Base-by-base conservation (phyloP, 2,797 vertebrate species). In the Pseudocheirus occidentalis region DNA sequence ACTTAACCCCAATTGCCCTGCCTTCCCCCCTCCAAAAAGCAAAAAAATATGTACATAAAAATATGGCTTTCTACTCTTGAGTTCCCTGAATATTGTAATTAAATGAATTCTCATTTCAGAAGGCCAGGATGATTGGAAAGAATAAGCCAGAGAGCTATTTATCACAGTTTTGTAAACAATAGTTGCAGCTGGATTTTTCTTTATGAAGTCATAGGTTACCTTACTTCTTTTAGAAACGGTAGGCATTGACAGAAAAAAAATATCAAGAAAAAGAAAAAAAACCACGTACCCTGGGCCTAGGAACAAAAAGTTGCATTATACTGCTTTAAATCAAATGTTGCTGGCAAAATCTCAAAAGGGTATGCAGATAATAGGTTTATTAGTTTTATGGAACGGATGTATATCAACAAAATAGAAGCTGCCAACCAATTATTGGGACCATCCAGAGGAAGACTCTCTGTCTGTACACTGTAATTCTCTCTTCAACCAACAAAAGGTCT, bases 371-470 rank as follows among this genome's bases (percentile, higher is more conserved):
- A 93, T 52, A 95, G 92, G 62, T 95, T 95, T 55, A 50, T 90
- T 96, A 58, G 53, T 52, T 95, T 94, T 95, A 96, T 92, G 93
- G 16, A 29, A 56, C 40, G 96, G 95, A 96, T 90, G 94, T 91
- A n/a, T 54, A 97, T 73, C 92, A 98, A 95, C 95, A 94, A 97
- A 97, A 97, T 66, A 96, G 93, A 96, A 52, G 93, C 91, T 95
- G 95, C 57, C 91, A 97, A 92, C 96, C 98, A 97, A 98, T 98
- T 97, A 98, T 96, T 97, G 90, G 40, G 91, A 97, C 95, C 91
- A 92, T 92, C 46, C 90, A 95, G 93, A 95, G 92, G 96, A 11
- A 46, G 52, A 91, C 93, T 93, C 31, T 54, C 21, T 73, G n/a
- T n/a, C n/a, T n/a, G 16, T 62, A 13, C 12, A 58, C 13, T 93